A percentile compares a stretch with the other conserved stretches of the same genome.
These are phyloP conservation scores for Penelope pileata DNA, from an alignment of 2,113 vertebrate genomes.

Conservation along the genomic window DNA sequence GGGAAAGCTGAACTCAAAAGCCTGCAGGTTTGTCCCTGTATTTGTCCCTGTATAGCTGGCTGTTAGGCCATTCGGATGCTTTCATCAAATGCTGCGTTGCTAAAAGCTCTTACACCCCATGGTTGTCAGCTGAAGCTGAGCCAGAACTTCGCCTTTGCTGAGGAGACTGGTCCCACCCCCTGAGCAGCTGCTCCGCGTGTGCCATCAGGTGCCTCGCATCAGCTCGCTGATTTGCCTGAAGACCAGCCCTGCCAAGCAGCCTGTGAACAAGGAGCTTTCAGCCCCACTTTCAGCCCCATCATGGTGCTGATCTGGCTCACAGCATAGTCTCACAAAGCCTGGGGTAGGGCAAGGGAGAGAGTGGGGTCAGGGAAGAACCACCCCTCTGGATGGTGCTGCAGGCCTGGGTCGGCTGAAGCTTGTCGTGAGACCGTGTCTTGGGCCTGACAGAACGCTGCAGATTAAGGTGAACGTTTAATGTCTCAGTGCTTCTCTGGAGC, in stretches of 20 bases:
- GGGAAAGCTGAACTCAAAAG: not conserved
- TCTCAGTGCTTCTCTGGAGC: not conserved
- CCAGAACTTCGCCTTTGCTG: not conserved
- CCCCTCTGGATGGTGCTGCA: not conserved
- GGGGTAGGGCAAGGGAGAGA: not conserved
- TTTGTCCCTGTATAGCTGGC: not conserved
- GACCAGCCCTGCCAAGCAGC: not conserved
- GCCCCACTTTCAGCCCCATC: not conserved
- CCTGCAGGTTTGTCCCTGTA: not conserved
- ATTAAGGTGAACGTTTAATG: not conserved
- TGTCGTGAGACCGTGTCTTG: not conserved
- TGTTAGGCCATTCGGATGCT: no score
- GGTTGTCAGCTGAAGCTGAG: not conserved
- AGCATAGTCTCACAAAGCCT: not conserved
- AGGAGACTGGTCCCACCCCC: not conserved
- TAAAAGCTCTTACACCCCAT: not conserved
- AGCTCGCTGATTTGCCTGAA: not conserved
- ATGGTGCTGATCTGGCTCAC: not conserved
- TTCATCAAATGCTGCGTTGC: not conserved
- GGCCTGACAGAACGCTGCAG: not conserved
- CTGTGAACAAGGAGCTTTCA: no score
- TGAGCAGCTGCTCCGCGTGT: not conserved
- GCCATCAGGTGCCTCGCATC: not conserved
- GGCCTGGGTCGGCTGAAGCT: not conserved
- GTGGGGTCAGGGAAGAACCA: not conserved